Conservation (phyloP, 2,113 vertebrate genomes). For the Suricata suricatta region DNA sequence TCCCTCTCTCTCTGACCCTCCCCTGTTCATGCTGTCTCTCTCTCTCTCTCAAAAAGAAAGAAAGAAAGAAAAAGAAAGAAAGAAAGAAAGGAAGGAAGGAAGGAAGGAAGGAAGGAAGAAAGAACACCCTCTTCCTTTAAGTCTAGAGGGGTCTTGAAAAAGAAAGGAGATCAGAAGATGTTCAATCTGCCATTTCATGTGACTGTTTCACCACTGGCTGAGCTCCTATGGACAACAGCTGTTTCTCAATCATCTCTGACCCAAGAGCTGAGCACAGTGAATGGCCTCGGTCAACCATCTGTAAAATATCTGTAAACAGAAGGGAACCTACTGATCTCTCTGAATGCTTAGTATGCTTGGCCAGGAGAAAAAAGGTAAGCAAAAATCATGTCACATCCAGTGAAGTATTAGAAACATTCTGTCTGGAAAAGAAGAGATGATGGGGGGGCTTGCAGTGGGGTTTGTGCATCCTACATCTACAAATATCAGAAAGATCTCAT, state of each 20-base stretch:
- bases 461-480: background rate
- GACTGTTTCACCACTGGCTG: background rate
- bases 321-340: background rate
- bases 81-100: too few species aligned
- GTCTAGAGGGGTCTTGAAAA: background rate
- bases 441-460: background rate
- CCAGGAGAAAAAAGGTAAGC: background rate
- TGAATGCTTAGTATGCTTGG: background rate
- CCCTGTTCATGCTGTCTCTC: too few species aligned
- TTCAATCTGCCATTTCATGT: background rate
- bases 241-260: conserved; percentile 1
- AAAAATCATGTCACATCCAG: background rate
- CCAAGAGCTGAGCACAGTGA: background rate
- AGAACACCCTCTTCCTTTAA: background rate
- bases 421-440: background rate
- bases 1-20: too few species aligned
- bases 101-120: background rate
- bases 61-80: too few species aligned
- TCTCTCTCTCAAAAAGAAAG: too few species aligned
- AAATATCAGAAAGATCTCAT: background rate
- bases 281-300: background rate
- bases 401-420: background rate
- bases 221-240: background rate
- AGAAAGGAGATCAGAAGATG: background rate
- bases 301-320: background rate